phyloP scores from a whole-genome alignment of 2,888 invertebrate species.

The Yponomeuta evonymella region DNA sequence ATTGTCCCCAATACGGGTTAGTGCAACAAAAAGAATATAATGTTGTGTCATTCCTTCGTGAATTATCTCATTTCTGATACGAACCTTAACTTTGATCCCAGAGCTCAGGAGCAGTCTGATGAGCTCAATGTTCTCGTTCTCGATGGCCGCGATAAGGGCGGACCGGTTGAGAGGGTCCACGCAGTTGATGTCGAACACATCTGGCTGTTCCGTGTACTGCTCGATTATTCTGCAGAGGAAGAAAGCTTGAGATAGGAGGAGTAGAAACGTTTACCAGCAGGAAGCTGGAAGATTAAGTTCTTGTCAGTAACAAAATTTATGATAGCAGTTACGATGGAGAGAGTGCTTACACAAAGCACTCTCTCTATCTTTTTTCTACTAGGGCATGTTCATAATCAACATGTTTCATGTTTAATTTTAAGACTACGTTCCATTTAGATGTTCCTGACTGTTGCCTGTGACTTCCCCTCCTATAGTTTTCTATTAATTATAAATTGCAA shows the following conservation, averaged over 20 bases:
- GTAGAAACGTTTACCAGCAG: background rate
- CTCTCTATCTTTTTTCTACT: no score
- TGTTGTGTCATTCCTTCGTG: no score
- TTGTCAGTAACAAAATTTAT: no score
- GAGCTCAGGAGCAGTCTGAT: slow-evolving; percentile 87
- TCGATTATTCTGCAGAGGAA: slow-evolving; percentile 80
- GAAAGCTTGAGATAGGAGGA: background rate
- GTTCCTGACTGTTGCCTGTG: background rate
- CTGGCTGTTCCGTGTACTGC: slow-evolving; percentile 75
- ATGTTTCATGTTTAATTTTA: no score
- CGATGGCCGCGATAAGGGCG: slow-evolving; percentile 95
- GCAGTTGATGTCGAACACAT: slow-evolving; percentile 92
- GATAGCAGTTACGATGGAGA: no score
- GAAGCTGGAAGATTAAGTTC: no score
- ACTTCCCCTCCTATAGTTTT: background rate
- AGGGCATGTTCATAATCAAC: no score
- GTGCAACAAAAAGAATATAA: no score
- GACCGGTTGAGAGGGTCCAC: slow-evolving; percentile 96
- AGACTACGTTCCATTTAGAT: no score
- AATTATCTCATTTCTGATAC: slow-evolving; percentile 16
- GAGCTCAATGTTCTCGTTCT: slow-evolving; percentile 97
- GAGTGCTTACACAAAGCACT: no score
- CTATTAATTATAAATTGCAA: background rate
- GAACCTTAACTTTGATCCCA: slow-evolving; percentile 89
- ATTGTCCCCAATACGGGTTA: no score